These are phyloP conservation scores for Diplodus puntazzo DNA, from an alignment of 2,797 vertebrate genomes.

Conservation along the genomic window DNA sequence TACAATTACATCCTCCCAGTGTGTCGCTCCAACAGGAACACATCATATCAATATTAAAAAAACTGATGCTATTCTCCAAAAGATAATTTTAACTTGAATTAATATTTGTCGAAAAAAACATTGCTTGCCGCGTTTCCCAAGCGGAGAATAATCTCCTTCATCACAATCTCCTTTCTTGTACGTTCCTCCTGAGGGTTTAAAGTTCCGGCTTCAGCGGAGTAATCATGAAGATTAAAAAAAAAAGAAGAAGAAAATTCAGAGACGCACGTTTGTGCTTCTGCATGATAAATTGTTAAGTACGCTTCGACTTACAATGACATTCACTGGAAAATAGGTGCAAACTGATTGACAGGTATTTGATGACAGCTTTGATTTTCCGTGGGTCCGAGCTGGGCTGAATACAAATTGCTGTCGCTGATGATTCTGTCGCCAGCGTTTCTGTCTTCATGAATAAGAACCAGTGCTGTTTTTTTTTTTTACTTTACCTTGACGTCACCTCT, in stretches of 20 bases:
- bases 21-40: neutral
- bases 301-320: constrained; percentile 8
- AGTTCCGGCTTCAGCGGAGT: neutral
- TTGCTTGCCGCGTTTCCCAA: neutral
- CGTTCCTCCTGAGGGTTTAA: neutral
- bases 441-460: neutral
- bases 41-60: neutral
- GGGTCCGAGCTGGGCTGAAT: neutral
- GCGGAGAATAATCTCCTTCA: neutral
- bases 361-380: constrained; percentile 13
- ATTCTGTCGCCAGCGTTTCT: neutral
- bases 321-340: constrained; percentile 1
- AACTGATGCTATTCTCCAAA: constrained; percentile 11
- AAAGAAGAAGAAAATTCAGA: neutral
- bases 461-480: neutral
- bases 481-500: neutral
- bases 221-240: neutral
- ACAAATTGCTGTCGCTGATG: constrained; percentile 13
- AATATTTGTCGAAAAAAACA: neutral
- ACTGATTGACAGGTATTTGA: constrained; percentile 16
- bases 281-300: constrained; percentile 6
- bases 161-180: neutral
- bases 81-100: neutral
- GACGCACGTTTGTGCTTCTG: neutral
- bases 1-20: constrained; percentile 1